These are phyloP conservation scores for Coilia nasus DNA, from an alignment of 2,797 vertebrate species.

Conservation along the genomic window DNA sequence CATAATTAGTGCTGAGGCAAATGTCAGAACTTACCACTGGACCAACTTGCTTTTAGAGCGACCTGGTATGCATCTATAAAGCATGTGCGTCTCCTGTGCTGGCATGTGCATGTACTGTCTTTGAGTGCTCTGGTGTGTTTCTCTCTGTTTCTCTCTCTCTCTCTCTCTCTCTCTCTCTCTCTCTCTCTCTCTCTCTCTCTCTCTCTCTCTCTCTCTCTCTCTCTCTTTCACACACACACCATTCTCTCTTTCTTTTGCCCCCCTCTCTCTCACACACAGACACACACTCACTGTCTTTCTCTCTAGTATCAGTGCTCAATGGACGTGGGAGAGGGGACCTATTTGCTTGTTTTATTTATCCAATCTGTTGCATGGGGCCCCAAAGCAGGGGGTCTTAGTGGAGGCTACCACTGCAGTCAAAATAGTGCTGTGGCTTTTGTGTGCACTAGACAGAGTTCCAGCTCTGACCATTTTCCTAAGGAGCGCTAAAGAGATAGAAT, in stretches of 20 bases:
- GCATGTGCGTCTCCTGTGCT: background rate
- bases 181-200: no score
- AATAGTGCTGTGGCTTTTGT: constrained; percentile 75
- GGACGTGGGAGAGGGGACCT: constrained; percentile 58
- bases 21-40: background rate
- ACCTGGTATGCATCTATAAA: background rate
- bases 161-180: no score
- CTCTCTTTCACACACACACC: no score
- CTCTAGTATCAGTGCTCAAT: constrained; percentile 40
- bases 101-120: background rate
- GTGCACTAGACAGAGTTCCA: constrained; percentile 64
- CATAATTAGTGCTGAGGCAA: background rate
- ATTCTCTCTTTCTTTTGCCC: no score
- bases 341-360: constrained; percentile 63
- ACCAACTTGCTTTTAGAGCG: background rate
- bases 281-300: no score
- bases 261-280: no score
- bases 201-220: no score
- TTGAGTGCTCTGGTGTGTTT: background rate
- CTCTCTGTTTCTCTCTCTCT: no score
- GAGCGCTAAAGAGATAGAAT: constrained; percentile 56
- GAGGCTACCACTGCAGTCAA: constrained; percentile 65
- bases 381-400: constrained; percentile 46
- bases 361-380: constrained; percentile 47
- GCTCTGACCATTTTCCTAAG: constrained; percentile 54